Percentiles rank a stretch among this genome's conserved stretches.
Conservation (phyloP, 2,113 vertebrate genomes). For the Neogale vison region DNA sequence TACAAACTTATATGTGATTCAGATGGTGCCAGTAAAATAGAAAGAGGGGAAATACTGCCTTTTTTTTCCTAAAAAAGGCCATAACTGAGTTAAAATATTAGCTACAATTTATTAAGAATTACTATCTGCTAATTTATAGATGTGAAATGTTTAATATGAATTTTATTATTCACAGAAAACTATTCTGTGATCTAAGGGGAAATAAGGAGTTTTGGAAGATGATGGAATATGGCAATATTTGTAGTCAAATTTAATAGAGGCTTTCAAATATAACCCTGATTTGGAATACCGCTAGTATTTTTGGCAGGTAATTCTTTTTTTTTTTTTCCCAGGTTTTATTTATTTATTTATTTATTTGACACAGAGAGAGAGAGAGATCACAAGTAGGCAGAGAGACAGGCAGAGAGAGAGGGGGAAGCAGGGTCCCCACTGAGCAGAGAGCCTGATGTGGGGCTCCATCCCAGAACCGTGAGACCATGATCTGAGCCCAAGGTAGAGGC, state of each 20-base stretch:
- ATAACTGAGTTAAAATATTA: neutral
- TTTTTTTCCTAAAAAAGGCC: neutral
- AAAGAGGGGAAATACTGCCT: neutral
- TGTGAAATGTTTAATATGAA: neutral
- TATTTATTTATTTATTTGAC: too few species aligned
- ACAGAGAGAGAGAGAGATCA: too few species aligned
- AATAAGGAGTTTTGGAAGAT: neutral
- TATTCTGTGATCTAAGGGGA: neutral
- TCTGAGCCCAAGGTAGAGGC: too few species aligned
- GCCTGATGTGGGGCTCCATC: rapidly evolving
- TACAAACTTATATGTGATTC: neutral
- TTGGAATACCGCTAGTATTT: neutral
- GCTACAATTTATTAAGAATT: neutral
- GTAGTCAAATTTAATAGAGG: neutral
- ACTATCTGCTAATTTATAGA: neutral
- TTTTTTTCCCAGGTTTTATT: too few species aligned
- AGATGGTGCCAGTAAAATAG: neutral
- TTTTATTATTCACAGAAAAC: neutral
- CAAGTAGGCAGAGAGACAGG: too few species aligned
- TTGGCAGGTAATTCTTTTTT: neutral
- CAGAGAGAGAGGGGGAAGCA: too few species aligned
- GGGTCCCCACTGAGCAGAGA: too few species aligned
- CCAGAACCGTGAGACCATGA: too few species aligned
- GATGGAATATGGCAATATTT: neutral
- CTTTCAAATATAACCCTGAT: neutral